Evolutionary conservation across 2,888 invertebrate species (phyloP).

Genomic region (Stenchaetothrips biformis): DNA sequence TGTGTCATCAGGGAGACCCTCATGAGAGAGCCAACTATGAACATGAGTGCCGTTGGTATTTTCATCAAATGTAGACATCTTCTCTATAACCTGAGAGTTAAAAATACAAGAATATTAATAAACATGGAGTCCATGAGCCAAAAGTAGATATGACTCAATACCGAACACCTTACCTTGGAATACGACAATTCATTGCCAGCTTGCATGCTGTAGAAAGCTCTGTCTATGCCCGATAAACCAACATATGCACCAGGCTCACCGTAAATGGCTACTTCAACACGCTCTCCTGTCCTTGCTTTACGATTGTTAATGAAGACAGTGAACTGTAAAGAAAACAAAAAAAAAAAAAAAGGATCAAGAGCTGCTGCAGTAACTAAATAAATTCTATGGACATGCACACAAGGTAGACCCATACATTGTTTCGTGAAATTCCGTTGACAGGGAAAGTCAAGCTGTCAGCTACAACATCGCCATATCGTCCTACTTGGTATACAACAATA

Average conservation of each 20-base stretch:
- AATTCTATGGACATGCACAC: not conserved
- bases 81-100: constrained; percentile 61
- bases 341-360: constrained; percentile 10
- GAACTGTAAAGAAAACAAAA: constrained; percentile 53
- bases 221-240: constrained; percentile 83
- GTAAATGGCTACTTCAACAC: constrained; percentile 87
- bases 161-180: constrained; percentile 58
- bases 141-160: not conserved
- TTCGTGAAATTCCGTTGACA: constrained; percentile 89
- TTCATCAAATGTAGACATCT: constrained; percentile 85
- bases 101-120: constrained; percentile 22
- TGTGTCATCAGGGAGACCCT: constrained; percentile 76
- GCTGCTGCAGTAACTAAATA: not conserved
- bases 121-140: not conserved
- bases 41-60: constrained; percentile 76
- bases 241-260: constrained; percentile 94
- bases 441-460: constrained; percentile 95
- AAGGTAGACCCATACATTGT: constrained; percentile 60
- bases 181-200: constrained; percentile 86
- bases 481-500: constrained; percentile 81
- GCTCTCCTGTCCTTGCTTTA: constrained; percentile 88
- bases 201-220: constrained; percentile 87
- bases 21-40: constrained; percentile 79
- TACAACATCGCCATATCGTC: constrained; percentile 72
- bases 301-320: constrained; percentile 84